Base-by-base conservation (phyloP, 1,140 invertebrate species). In the Macrotrachela quadricornifera region DNA sequence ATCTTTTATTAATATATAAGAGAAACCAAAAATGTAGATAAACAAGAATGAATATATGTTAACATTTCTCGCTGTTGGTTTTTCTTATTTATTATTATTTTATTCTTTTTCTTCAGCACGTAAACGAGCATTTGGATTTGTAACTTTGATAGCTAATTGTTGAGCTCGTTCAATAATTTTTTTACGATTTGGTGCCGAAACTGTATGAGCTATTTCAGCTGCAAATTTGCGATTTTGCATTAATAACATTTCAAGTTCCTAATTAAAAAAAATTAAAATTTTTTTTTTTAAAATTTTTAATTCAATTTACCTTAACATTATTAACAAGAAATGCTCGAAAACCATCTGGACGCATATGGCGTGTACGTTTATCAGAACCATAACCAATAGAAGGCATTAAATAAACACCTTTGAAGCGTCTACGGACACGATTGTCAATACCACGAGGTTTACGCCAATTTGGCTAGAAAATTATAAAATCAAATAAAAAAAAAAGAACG, bases 311-410 rank as follows among this genome's bases (percentile, higher is more conserved):
- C 71, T 79, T 81, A 21, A 83, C 73, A 70, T 87, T 90, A 66
- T 82, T 77, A 59, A 82, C 78, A 50, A 80, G 72, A 58, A 91
- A 87, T 73, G 96, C 96, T 51, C 81, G 79, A 77, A 96, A 97
- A 54, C 90, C 90, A 72, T 86, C 94, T 43, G 90, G 91, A 42
- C 95, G 78, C 79, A 96, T 85, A 68, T 96, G 87, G 68, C 80
- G 80, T 41, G 87, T 92, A 62, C 81, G 83, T 65, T 85, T 83
- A 66, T 82, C 83, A 58, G 85, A 86, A 63, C 94, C 91, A 71
- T 95, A 97, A 80, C 92, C 94, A 74, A 99, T 94, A 64, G 82
- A 91, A 44, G 94, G 94, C 92, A 99, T 97, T 71, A 86, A 74
- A 66, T 83, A 90, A 67, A 95, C 87, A 21, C 94, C 94, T 80